Conservation (phyloP, 2,888 invertebrate genomes). For the Acanthococcus lagerstroemiae region DNA sequence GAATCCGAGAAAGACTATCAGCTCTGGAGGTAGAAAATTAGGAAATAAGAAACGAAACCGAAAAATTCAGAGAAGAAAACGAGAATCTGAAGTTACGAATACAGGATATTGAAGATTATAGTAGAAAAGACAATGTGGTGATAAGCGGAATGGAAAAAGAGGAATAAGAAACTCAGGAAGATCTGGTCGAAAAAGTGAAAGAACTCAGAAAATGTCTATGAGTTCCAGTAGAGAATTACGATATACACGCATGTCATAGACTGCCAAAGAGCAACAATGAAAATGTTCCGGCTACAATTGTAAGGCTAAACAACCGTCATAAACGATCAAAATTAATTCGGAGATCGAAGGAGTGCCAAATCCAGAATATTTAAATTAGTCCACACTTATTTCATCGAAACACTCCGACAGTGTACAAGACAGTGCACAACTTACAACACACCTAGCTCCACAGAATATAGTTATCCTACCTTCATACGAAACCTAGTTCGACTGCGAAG, state of each 20-base stretch:
- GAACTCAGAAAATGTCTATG: background rate
- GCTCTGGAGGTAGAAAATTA: too few species aligned
- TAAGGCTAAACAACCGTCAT: background rate
- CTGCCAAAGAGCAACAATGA: background rate
- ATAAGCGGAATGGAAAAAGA: background rate
- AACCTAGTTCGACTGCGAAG: too few species aligned
- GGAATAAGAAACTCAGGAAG: background rate
- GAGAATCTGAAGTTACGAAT: too few species aligned
- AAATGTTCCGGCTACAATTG: background rate
- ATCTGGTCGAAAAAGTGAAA: background rate
- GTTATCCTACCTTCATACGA: too few species aligned
- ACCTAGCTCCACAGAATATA: too few species aligned
- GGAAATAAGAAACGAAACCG: background rate
- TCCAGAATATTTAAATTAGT: background rate
- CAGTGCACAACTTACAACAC: too few species aligned
- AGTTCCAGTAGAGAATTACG: background rate
- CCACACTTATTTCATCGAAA: background rate
- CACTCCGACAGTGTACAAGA: too few species aligned
- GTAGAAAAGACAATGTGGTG: too few species aligned
- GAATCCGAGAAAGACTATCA: background rate
- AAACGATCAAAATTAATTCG: background rate
- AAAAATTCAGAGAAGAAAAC: background rate
- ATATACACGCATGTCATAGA: background rate
- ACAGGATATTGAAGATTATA: background rate
- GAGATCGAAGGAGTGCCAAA: background rate